Conservation (phyloP, 1,140 invertebrate genomes). For the Aplysia californica region DNA sequence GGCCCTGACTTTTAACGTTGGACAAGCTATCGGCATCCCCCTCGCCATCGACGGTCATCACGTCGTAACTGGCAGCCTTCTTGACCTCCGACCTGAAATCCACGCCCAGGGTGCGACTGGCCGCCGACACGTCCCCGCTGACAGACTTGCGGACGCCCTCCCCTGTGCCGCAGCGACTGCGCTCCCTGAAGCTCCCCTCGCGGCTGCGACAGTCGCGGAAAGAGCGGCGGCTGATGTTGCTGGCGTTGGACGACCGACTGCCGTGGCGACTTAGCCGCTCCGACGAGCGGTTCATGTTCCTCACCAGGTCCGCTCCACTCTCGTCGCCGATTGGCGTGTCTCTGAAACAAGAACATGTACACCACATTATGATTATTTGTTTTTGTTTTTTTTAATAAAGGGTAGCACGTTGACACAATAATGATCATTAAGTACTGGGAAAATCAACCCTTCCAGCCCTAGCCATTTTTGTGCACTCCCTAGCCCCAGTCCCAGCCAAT, state of each 20-base stretch:
- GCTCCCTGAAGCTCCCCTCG: conserved; percentile 21
- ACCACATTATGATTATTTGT: too few relatives aligned
- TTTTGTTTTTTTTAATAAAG: too few relatives aligned
- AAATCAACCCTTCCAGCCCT: too few relatives aligned
- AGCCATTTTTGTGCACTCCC: too few relatives aligned
- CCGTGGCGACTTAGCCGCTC: conserved; percentile 24
- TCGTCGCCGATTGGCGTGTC: conserved; percentile 57
- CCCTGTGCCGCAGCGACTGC: background rate
- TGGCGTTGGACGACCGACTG: conserved; percentile 28
- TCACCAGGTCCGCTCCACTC: conserved; percentile 27
- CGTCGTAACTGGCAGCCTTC: conserved; percentile 27
- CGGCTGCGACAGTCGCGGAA: conserved; percentile 18
- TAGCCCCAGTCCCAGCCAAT: too few relatives aligned
- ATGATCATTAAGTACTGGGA: too few relatives aligned
- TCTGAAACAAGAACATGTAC: conserved; percentile 45
- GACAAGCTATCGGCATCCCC: background rate
- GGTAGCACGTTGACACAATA: too few relatives aligned
- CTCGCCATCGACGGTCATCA: background rate
- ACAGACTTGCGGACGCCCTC: conserved; percentile 19
- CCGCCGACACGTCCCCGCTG: conserved; percentile 15
- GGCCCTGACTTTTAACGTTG: background rate
- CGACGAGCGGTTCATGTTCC: conserved; percentile 24
- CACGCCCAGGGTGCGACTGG: background rate
- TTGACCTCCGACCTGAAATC: conserved; percentile 11
- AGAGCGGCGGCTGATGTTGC: conserved; percentile 24